phyloP scores from a whole-genome alignment of 2,888 invertebrate genomes.

The Tubulanus polymorphus region DNA sequence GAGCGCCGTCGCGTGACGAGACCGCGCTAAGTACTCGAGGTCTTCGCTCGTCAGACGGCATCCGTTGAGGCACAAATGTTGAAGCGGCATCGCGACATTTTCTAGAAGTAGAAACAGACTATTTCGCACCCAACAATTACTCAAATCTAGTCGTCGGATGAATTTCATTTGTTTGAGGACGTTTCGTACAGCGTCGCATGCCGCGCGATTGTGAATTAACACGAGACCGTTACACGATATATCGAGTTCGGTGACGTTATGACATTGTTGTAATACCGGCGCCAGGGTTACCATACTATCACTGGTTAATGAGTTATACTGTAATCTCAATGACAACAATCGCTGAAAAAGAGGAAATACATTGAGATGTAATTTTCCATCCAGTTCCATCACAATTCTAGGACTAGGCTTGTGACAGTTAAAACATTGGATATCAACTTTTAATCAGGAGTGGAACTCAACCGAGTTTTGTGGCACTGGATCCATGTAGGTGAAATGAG shows the following conservation, averaged over 20 bases:
- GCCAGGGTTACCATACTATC: constrained; percentile 32
- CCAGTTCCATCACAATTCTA: too few relatives aligned
- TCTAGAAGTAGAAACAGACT: constrained; percentile 31
- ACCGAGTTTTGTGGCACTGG: too few relatives aligned
- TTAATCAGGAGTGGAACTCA: too few relatives aligned
- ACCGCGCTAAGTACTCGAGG: constrained; percentile 30
- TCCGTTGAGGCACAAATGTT: constrained; percentile 35
- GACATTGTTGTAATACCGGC: constrained; percentile 30
- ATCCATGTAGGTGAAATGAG: too few relatives aligned
- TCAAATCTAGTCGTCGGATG: constrained; percentile 39
- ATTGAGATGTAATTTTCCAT: too few relatives aligned
- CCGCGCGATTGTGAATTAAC: constrained; percentile 26
- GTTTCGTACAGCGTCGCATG: constrained; percentile 25
- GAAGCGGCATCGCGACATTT: constrained; percentile 26
- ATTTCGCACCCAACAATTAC: constrained; percentile 40
- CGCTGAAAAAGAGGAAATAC: too few relatives aligned
- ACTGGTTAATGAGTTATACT: constrained; percentile 40
- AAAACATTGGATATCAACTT: too few relatives aligned
- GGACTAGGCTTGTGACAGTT: too few relatives aligned
- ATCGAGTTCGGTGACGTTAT: constrained; percentile 40
- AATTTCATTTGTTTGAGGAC: constrained; percentile 26
- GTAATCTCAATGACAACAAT: constrained; percentile 27
- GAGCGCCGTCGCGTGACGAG: constrained; percentile 30
- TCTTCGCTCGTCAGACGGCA: constrained; percentile 38
- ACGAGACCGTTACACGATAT: constrained; percentile 44